These are phyloP conservation scores for Melangyna quadrimaculata DNA, from an alignment of 2,888 invertebrate species.

Conservation along the genomic window DNA sequence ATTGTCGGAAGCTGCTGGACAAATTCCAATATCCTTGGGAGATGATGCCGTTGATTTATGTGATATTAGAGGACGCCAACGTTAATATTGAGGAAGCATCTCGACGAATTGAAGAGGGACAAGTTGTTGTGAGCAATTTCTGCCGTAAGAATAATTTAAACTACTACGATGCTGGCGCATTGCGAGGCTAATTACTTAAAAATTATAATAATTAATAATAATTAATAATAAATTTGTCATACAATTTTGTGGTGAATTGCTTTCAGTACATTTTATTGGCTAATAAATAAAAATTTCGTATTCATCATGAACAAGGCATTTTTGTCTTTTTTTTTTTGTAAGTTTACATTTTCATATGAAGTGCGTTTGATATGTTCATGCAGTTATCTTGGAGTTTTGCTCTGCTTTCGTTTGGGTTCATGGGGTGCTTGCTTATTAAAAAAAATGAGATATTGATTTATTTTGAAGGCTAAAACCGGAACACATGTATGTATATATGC, in stretches of 20 bases:
- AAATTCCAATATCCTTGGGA: slow-evolving; percentile 90
- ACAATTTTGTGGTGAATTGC: not conserved
- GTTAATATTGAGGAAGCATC: slow-evolving; percentile 89
- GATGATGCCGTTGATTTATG: slow-evolving; percentile 90
- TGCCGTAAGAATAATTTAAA: slow-evolving; percentile 88
- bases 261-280: not conserved
- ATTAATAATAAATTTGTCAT: not conserved
- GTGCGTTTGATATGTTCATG: not conserved
- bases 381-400: not conserved
- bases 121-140: slow-evolving; percentile 88
- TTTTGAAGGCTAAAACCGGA: not conserved
- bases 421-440: not conserved
- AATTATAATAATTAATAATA: not conserved
- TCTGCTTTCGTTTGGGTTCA: not conserved
- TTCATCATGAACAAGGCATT: not conserved
- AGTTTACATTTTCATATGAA: not conserved
- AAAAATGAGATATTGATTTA: not conserved
- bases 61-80: slow-evolving; percentile 88
- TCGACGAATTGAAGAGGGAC: slow-evolving; percentile 88
- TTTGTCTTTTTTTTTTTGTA: not conserved
- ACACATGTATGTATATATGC: not conserved
- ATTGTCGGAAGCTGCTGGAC: slow-evolving; percentile 87
- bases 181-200: slow-evolving; percentile 82
- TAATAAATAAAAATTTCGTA: not conserved
- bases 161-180: slow-evolving; percentile 88